Evolutionary conservation across 2,113 vertebrate species (phyloP), one percentile per base, ranked within the genome.

Genomic region (Zapus hudsonius): DNA sequence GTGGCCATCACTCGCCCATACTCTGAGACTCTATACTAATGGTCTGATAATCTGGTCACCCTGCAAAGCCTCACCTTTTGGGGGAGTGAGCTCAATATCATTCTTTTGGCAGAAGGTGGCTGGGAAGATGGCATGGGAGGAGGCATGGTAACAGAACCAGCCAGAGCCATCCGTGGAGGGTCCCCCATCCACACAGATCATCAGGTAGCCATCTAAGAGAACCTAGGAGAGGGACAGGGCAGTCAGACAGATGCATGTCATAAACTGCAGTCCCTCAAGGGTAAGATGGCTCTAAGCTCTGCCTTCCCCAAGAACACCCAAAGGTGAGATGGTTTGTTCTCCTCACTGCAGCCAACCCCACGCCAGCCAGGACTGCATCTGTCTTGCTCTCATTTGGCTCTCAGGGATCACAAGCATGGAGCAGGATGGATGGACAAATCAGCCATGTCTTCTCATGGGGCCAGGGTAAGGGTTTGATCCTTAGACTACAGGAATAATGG

Each of bases 141-240:
- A 99, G 7, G 99, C 99, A 0, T 99, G 99, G 95, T 99, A 99
- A 95, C 99, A 99, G 98, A 99, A 99, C 98, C 98, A 99, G 96
- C 99, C 99, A 0, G 98, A 98, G 66, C 98, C 98, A 13, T 98
- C 98, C 6, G 96, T 97, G 12, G 98, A 98, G 0, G 94, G 86
- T 0, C 98, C 95, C 66, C 99, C 98, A n/a, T 99, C 99, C 52
- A 99, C 99, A 52, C 98, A 98, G 76, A 99, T 98, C 99, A 99
- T 99, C 84, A 99, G 97, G 97, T 99, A 99, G 0, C 99, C 99
- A 0, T 99, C 99, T 78, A 99, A 95, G 84, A 99, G 98, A 61
- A 99, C 98, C 99, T 25, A 20, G 17, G 38, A 61, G 12, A 22
- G 7, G 72, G 23, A n/a, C 0, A 72, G 17, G 44, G 84, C 20